These are phyloP conservation scores for Malthinus seriepunctatus DNA, from an alignment of 2,888 invertebrate species.

Conservation along the genomic window DNA sequence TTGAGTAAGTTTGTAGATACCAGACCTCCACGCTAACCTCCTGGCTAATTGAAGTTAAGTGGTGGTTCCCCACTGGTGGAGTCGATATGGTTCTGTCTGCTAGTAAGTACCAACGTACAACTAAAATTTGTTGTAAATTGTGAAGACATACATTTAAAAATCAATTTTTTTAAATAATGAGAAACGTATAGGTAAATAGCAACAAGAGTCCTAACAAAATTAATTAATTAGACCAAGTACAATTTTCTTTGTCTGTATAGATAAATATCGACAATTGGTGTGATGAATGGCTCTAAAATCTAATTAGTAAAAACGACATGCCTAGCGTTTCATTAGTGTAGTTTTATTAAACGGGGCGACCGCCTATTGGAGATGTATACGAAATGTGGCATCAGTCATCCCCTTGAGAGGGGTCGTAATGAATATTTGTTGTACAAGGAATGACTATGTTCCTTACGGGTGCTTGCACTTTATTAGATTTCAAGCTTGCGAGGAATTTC, in stretches of 20 bases:
- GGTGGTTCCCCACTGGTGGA: no score
- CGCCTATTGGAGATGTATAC: constrained; percentile 34
- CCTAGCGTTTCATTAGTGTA: constrained; percentile 49
- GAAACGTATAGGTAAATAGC: not conserved
- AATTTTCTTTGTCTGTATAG: not conserved
- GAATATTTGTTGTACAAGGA: constrained; percentile 51
- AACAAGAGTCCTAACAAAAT: not conserved
- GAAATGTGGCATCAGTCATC: constrained; percentile 27
- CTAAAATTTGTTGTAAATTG: no score
- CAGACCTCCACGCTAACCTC: no score
- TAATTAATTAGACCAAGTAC: not conserved
- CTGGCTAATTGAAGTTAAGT: no score
- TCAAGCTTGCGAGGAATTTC: constrained; percentile 38
- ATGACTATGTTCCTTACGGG: constrained; percentile 50
- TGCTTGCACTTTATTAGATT: constrained; percentile 50
- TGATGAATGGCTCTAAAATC: constrained; percentile 47
- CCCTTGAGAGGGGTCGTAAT: constrained; percentile 43
- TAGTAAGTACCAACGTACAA: no score
- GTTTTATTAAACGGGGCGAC: constrained; percentile 51
- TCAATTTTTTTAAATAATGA: no score
- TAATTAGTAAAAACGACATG: constrained; percentile 44
- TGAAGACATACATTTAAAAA: no score
- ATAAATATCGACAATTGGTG: constrained; percentile 7
- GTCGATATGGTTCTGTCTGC: no score
- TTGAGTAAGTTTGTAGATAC: no score